These are phyloP conservation scores for Acrobasis repandana DNA, from an alignment of 2,888 invertebrate genomes.

Conservation along the genomic window DNA sequence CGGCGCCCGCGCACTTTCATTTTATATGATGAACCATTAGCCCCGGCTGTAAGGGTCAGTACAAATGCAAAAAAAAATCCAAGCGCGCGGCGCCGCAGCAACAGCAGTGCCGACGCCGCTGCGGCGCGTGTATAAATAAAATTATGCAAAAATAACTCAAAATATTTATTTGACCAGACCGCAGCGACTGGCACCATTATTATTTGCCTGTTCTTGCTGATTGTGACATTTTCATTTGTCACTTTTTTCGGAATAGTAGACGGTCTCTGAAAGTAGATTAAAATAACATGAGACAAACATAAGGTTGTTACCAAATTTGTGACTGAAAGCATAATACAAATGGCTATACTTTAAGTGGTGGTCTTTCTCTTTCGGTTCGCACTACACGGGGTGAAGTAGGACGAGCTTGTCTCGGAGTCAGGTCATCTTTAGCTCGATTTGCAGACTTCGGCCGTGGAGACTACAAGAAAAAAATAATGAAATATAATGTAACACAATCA, in stretches of 20 bases:
- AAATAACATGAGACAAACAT: too few relatives aligned
- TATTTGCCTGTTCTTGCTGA: constrained; percentile 36
- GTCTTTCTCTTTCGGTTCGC: constrained; percentile 39
- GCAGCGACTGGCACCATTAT: constrained; percentile 48
- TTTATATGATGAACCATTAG: too few relatives aligned
- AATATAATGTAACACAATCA: constrained; percentile 2
- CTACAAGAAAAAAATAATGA: constrained; percentile 19
- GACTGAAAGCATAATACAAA: too few relatives aligned
- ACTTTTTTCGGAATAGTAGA: constrained; percentile 42
- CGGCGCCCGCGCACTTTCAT: too few relatives aligned
- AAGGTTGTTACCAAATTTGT: too few relatives aligned
- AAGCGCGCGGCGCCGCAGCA: too few relatives aligned
- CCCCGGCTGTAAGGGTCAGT: too few relatives aligned
- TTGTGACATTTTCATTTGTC: constrained; percentile 29
- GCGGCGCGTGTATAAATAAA: too few relatives aligned
- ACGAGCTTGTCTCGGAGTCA: constrained; percentile 30
- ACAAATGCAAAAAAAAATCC: too few relatives aligned
- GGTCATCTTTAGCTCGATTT: constrained; percentile 48
- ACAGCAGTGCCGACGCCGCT: too few relatives aligned
- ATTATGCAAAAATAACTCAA: background rate
- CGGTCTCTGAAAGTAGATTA: constrained; percentile 40
- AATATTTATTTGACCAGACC: constrained; percentile 32
- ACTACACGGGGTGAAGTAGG: constrained; percentile 6
- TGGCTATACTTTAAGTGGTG: constrained; percentile 35
- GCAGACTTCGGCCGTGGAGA: constrained; percentile 54